These are phyloP conservation scores for Monarcha castaneiventris DNA, from an alignment of 2,113 vertebrate genomes.

Conservation along the genomic window DNA sequence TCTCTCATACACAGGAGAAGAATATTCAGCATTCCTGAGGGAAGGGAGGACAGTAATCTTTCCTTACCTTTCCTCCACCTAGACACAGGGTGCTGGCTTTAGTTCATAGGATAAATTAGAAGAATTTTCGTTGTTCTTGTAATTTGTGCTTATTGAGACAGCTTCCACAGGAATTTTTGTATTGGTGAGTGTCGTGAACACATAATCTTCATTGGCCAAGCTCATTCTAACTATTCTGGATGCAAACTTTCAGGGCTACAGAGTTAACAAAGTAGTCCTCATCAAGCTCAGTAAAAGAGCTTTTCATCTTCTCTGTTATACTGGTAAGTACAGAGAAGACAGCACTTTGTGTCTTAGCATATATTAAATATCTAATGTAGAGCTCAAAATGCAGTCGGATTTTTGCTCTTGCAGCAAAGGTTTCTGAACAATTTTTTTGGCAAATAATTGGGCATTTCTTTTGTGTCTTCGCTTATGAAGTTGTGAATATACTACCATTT, in stretches of 20 bases:
- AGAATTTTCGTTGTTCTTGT: not conserved
- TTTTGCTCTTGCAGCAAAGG: not conserved
- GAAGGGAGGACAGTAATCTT: not conserved
- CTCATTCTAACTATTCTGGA: not conserved
- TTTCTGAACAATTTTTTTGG: not conserved
- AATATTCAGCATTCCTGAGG: not conserved
- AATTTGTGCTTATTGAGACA: not conserved
- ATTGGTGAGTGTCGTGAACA: fast-evolving
- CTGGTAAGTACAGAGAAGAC: not conserved
- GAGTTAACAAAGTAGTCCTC: not conserved
- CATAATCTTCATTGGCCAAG: not conserved
- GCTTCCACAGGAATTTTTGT: not conserved
- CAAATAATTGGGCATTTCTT: not conserved
- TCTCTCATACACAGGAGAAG: not conserved
- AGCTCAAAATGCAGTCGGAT: not conserved
- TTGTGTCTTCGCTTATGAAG: not conserved
- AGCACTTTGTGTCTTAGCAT: not conserved
- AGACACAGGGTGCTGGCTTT: not conserved
- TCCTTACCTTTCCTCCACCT: not conserved
- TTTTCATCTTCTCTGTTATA: not conserved
- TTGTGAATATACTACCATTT: not conserved
- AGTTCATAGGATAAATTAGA: not conserved
- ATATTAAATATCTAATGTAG: not conserved
- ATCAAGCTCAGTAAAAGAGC: not conserved
- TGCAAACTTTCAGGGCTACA: not conserved